Evolutionary conservation across 2,888 invertebrate genomes (phyloP).

Genomic region (Aplocera efformata): DNA sequence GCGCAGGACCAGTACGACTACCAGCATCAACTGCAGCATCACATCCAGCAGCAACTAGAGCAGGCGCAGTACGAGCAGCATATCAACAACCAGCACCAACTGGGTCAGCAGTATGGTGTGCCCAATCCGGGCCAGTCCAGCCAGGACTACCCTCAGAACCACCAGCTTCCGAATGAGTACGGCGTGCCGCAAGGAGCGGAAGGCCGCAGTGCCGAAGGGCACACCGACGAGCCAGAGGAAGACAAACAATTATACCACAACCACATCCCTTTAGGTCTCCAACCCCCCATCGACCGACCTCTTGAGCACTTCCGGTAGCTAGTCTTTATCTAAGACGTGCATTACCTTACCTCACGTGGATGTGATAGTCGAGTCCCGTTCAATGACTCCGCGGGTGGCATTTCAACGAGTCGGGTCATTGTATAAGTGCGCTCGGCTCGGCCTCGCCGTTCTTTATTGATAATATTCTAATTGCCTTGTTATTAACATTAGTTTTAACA

Average conservation of each 20-base stretch:
- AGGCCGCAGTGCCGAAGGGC: slow-evolving; percentile 55
- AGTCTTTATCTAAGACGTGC: slow-evolving; percentile 4
- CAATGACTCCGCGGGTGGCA: background rate
- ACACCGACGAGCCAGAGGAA: slow-evolving; percentile 25
- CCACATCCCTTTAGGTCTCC: slow-evolving; percentile 68
- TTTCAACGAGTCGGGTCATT: too few species aligned
- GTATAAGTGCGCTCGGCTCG: background rate
- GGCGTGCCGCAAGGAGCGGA: slow-evolving; percentile 63
- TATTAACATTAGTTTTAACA: slow-evolving; percentile 47
- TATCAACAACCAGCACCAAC: slow-evolving; percentile 42
- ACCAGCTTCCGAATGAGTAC: slow-evolving; percentile 48
- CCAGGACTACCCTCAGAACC: slow-evolving; percentile 37
- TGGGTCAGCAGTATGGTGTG: slow-evolving; percentile 30
- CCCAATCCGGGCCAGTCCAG: slow-evolving; percentile 31
- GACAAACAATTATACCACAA: slow-evolving; percentile 57
- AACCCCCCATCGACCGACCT: slow-evolving; percentile 68
- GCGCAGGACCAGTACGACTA: slow-evolving; percentile 55
- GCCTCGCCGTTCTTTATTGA: slow-evolving; percentile 13
- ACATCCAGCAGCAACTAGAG: slow-evolving; percentile 65
- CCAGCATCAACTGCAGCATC: slow-evolving; percentile 62
- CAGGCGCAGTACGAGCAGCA: slow-evolving; percentile 53
- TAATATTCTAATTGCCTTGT: slow-evolving; percentile 49
- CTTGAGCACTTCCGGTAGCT: slow-evolving; percentile 68
- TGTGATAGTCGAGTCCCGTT: slow-evolving; percentile 34
- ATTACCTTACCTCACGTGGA: slow-evolving; percentile 29